phyloP scores from a whole-genome alignment of 2,113 vertebrate species.

The Cariama cristata region DNA sequence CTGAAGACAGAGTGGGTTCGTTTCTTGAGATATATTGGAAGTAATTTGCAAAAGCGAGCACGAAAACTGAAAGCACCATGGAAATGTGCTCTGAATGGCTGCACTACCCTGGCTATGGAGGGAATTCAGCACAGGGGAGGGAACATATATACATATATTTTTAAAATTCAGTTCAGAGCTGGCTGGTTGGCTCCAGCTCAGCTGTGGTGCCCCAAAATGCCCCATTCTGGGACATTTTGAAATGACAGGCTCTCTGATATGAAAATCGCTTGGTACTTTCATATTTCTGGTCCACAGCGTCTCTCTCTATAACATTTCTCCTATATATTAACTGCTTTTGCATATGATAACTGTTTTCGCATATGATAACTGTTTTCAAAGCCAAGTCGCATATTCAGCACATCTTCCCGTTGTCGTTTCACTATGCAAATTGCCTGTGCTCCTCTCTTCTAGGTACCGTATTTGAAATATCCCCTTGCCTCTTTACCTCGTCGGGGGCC shows the following conservation, averaged over 20 bases:
- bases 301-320: background rate
- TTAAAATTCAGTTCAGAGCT: background rate
- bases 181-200: background rate
- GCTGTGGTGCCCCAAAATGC: background rate
- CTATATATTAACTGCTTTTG: background rate
- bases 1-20: background rate
- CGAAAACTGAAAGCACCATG: background rate
- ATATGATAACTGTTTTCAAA: background rate
- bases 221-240: background rate
- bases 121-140: background rate
- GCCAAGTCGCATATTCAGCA: background rate
- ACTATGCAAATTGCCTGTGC: background rate
- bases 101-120: background rate
- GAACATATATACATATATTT: background rate
- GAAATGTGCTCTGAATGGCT: background rate
- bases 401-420: background rate
- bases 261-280: background rate
- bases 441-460: background rate
- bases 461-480: background rate
- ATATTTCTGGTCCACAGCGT: background rate
- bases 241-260: background rate
- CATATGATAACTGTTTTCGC: background rate
- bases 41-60: background rate
- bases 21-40: conserved; percentile 25
- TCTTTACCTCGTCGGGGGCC: background rate